Conservation (phyloP, 23 tunicate genomes). For the Pegea sp. region DNA sequence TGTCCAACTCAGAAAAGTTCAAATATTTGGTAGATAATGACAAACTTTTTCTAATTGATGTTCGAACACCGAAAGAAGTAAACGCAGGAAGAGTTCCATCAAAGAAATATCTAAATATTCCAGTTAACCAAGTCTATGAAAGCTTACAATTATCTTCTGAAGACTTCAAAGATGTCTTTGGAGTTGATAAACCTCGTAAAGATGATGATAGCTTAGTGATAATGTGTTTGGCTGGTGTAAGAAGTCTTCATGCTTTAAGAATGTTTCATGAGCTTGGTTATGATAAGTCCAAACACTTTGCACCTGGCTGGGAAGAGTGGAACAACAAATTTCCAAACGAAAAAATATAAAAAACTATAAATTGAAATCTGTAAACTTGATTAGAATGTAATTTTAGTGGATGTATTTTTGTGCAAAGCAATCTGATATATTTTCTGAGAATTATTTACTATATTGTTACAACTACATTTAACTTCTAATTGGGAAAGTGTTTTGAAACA, state of each 20-base stretch:
- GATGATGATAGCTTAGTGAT: conserved; percentile 35
- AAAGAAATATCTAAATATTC: conserved; percentile 33
- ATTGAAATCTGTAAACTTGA: too few species aligned
- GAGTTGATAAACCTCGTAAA: conserved; percentile 11
- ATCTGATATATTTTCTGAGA: too few species aligned
- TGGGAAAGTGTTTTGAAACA: too few species aligned
- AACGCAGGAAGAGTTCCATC: conserved; percentile 37
- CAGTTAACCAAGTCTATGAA: conserved; percentile 18
- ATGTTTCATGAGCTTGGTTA: conserved; percentile 23
- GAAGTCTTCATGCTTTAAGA: conserved; percentile 44
- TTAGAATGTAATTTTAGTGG: too few species aligned
- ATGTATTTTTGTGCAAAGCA: too few species aligned
- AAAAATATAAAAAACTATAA: background rate
- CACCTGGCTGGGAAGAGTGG: conserved; percentile 22
- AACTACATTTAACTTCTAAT: too few species aligned
- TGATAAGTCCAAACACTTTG: conserved; percentile 32
- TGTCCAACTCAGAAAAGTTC: conserved; percentile 29
- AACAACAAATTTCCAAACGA: background rate
- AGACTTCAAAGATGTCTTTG: conserved; percentile 36
- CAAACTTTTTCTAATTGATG: conserved; percentile 39
- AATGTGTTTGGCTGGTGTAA: conserved; percentile 37
- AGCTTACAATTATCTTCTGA: conserved; percentile 21
- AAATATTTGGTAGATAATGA: conserved; percentile 24
- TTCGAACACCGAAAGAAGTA: conserved; percentile 53
- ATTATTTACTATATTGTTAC: too few species aligned